phyloP scores from a whole-genome alignment of 2,797 vertebrate species.

The Parauchenoglanis ngamensis region DNA sequence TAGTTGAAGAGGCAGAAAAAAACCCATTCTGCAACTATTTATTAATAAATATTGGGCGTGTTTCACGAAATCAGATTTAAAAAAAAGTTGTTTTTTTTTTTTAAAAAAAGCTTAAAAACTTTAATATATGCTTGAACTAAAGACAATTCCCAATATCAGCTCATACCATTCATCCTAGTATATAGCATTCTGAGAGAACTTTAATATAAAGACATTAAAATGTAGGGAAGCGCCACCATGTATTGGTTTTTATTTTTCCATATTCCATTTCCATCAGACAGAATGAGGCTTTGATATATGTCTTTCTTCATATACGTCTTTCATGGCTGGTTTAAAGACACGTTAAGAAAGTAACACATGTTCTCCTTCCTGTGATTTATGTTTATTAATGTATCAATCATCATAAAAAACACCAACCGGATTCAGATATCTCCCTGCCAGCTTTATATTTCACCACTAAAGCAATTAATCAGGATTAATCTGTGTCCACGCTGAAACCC shows the following conservation, averaged over 20 bases:
- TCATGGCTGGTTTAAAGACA: not conserved
- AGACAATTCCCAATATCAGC: not conserved
- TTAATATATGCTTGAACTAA: not conserved
- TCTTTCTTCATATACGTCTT: not conserved
- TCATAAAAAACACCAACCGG: not conserved
- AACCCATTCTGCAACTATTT: not conserved
- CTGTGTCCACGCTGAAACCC: not conserved
- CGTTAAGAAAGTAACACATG: not conserved
- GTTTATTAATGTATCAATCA: not conserved
- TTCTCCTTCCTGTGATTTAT: not conserved
- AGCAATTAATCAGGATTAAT: conserved; percentile 12
- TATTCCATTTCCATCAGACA: conserved; percentile 18
- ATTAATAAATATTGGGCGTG: not conserved
- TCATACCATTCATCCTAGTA: conserved; percentile 29
- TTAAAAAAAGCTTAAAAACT: not conserved
- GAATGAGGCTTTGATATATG: conserved; percentile 18
- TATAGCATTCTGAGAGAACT: conserved; percentile 5
- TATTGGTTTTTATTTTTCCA: conserved; percentile 25
- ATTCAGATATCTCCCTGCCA: not conserved
- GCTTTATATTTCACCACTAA: not conserved
- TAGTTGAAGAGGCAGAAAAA: not conserved
- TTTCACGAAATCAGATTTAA: not conserved
- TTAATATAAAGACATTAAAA: conserved; percentile 31
- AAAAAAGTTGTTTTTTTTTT: no score
- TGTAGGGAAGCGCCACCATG: not conserved